Base-by-base conservation (phyloP, 2,797 vertebrate species). In the Acanthopagrus latus region DNA sequence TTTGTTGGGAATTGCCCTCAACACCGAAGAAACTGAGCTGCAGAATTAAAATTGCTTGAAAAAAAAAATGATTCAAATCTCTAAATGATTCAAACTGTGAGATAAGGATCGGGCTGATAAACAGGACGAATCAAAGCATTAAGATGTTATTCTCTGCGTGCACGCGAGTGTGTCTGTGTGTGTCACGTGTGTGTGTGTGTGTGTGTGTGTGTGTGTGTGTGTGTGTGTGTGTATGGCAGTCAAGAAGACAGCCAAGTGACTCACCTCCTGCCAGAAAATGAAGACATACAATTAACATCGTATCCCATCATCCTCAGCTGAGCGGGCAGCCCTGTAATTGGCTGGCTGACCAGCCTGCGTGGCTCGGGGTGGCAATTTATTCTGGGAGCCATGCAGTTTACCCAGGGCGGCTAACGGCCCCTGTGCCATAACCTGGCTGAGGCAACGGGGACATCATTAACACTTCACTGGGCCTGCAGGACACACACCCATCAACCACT, bases 301-400 rank as follows among this genome's bases (percentile, higher is more conserved):
- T 88, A 92, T 94, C 92, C 92, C 90, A 95, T 95, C 94, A 95
- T 92, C 89, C 91, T 94, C 94, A 94, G 91, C 90, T 91, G 92
- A 92, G 90, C 80, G 84, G 87, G 90, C 91, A 91, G 89, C 89
- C 91, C 86, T 90, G 92, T 95, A 94, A 94, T 94, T 94, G 93
- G 89, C 88, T 90, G 87, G 92, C 91, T 94, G 94, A 95, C 93
- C 94, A 93, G 91, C 90, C 83, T 91, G 84, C 89, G 88, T 94
- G 91, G 93, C 94, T 94, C 71, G 88, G 89, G 93, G 94, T 93
- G 91, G 91, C 91, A 93, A 94, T 95, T 95, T 94, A 94, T 94
- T 94, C 92, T 91, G 86, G 91, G 91, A 91, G 89, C 91, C 81
- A 74, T 66, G 84, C 88, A 91, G 92, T 91, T 93, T 92, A 93